Evolutionary conservation across 2,797 vertebrate genomes (phyloP), one percentile per base, ranked within the genome.

Genomic region (Nasua narica): DNA sequence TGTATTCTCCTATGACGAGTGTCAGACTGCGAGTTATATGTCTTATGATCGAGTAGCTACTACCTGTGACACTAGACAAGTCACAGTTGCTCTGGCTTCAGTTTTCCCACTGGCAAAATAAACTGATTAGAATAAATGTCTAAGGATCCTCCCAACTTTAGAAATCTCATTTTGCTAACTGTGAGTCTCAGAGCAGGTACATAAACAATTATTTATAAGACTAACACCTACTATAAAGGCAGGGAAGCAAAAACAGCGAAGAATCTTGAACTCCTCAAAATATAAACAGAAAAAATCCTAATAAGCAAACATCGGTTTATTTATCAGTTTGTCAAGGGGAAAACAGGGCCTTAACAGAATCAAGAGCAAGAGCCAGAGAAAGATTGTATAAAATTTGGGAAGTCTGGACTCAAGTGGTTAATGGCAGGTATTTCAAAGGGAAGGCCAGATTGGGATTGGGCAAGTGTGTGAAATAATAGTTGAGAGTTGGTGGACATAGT

Each of bases 81-180:
- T 88, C 46, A 50, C 21, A 86, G 14, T 82, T 37, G 27, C 50
- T 95, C 35, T 48, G 79, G n/a, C 3, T 62, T 72, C 62, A 72
- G 23, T 87, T 96, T 95, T 60, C 35, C 50, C 14, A 43, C 77
- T 84, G 91, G 21, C 16, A 21, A 93, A 96, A 86, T n/a, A 88
- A 91, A 60, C 52, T 48, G 16, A 78, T 78, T 62, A n/a, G 27
- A 90, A 46, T 35, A 90, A 40, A 46, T 78, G n/a, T 56, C 62
- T 87, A 79, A 62, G 14, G 0, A 4, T 48, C n/a, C 5, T 25
- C 56, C 37, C 54, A 62, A 13, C 58, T 94, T 86, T 40, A 83
- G 35, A 86, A 91, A 79, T 84, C 15, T 95, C 12, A 54, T 87
- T 69, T 19, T 21, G 10, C 54, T 89, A 43, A 78, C 43, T 52